These are phyloP conservation scores for Hipposideros larvatus DNA, from an alignment of 2,797 vertebrate species.

Conservation along the genomic window DNA sequence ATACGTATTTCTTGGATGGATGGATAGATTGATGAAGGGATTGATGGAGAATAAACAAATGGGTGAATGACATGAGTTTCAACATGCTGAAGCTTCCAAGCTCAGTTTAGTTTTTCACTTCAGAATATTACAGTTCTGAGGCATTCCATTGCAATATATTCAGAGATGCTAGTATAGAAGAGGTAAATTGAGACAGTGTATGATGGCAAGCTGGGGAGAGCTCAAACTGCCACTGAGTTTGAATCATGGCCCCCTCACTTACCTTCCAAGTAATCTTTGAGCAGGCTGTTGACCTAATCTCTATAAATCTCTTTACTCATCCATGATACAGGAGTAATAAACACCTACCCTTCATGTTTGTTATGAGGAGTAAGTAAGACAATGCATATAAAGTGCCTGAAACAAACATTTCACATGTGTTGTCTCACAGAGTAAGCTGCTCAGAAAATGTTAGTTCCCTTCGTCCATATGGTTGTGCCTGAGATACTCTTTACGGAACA, in stretches of 20 bases:
- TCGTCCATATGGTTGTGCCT: background rate
- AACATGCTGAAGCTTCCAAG: background rate
- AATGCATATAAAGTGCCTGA: background rate
- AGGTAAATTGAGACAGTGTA: background rate
- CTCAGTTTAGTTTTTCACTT: constrained; percentile 6
- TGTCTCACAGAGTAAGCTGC: background rate
- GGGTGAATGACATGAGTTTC: background rate
- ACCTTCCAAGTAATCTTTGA: background rate
- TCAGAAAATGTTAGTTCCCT: background rate
- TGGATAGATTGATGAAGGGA: background rate
- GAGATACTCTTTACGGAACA: background rate
- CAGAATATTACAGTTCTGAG: background rate
- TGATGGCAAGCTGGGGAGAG: background rate
- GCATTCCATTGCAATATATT: background rate
- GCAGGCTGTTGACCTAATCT: background rate
- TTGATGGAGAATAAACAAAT: background rate
- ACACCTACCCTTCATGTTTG: background rate
- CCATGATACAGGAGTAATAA: background rate
- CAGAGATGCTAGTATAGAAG: background rate
- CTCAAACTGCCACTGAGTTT: background rate
- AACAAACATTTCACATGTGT: background rate
- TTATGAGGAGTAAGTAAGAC: background rate
- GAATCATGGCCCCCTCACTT: background rate
- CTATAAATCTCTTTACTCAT: background rate
- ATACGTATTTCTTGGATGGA: background rate